Evolutionary conservation across 2,113 vertebrate genomes (phyloP).

Genomic region (Cochlearius cochlearius): DNA sequence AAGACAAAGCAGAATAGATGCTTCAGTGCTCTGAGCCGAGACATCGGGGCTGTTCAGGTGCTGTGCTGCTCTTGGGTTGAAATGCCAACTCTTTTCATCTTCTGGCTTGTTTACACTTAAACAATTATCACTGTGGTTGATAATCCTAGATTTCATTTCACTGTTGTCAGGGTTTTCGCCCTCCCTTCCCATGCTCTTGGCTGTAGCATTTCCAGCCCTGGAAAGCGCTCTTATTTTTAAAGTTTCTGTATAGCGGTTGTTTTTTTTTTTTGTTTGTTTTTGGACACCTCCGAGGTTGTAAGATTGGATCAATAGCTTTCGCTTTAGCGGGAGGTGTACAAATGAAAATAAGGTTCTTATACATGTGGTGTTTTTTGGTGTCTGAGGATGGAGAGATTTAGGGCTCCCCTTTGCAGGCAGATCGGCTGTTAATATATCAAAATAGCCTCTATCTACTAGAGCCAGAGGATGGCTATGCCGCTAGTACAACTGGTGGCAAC

Average conservation of each 20-base stretch:
- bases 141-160: slow-evolving; percentile 41
- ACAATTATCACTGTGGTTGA: background rate
- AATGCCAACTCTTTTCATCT: slow-evolving; percentile 8
- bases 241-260: background rate
- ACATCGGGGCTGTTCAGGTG: background rate
- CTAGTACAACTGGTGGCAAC: rapidly evolving
- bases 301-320: background rate
- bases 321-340: background rate
- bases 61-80: background rate
- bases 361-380: rapidly evolving
- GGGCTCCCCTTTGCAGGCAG: background rate
- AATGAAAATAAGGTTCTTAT: background rate
- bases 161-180: background rate
- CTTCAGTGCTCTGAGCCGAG: background rate
- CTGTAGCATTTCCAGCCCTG: background rate
- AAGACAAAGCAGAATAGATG: slow-evolving; percentile 18
- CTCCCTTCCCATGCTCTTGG: background rate
- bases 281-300: background rate
- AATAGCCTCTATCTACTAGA: background rate
- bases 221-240: background rate
- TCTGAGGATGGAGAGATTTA: background rate
- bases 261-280: background rate
- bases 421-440: background rate
- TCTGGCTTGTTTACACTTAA: slow-evolving; percentile 15
- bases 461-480: background rate